Evolutionary conservation across 2,797 vertebrate genomes (phyloP).

Genomic region (Iguana delicatissima): DNA sequence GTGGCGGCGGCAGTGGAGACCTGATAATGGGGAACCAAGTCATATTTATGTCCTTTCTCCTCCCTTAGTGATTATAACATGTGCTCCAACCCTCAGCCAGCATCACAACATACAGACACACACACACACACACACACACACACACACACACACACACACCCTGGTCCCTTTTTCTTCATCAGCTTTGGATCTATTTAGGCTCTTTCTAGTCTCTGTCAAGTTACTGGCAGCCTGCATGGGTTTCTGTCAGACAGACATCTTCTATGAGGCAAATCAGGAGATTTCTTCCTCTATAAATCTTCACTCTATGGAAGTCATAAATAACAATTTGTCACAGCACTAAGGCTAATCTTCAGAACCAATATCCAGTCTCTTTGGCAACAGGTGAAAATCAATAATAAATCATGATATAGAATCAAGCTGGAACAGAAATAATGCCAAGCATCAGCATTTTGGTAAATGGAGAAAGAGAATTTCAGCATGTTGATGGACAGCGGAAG

Average conservation of each 20-base stretch:
- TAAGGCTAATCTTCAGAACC: slow-evolving; percentile 14
- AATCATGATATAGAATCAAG: background rate
- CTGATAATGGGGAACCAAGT: background rate
- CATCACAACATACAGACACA: background rate
- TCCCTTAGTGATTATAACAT: background rate
- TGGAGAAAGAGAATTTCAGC: background rate
- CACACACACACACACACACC: too few relatives aligned
- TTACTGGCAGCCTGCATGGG: background rate
- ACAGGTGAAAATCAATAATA: slow-evolving; percentile 15
- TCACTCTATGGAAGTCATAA: background rate
- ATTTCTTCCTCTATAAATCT: slow-evolving; percentile 7
- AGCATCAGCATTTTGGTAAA: background rate
- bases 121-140: background rate
- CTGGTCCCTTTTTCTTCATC: background rate
- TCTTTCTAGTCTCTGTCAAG: background rate
- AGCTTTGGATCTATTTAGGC: background rate
- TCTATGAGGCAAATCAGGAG: slow-evolving; percentile 31
- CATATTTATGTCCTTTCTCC: background rate
- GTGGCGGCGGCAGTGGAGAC: background rate
- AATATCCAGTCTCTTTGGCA: slow-evolving; percentile 28
- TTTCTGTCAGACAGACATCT: slow-evolving; percentile 6
- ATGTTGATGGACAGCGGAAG: background rate
- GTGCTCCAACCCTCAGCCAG: background rate
- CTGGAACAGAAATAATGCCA: background rate
- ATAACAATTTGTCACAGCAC: slow-evolving; percentile 2